Conservation (phyloP, 2,888 invertebrate genomes). For the Cylloceria caligata region DNA sequence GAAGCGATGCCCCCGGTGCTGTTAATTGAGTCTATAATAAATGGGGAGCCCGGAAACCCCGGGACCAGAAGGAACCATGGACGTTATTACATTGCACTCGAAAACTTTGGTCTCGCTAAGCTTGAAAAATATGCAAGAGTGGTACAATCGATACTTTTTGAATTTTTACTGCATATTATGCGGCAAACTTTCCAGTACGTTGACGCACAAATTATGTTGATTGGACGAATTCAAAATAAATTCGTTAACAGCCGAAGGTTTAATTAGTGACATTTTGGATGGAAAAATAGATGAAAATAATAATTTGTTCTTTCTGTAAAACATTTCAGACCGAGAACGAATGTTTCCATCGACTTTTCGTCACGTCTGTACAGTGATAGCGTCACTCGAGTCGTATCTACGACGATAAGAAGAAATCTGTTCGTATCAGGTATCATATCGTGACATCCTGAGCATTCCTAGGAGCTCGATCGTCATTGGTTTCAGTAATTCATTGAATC, state of each 20-base stretch:
- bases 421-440: neutral
- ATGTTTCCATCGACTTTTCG: neutral
- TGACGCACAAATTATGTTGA: neutral
- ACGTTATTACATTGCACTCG: slow-evolving; percentile 24
- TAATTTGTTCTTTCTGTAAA: neutral
- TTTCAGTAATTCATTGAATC: neutral
- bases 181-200: neutral
- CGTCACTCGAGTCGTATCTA: neutral
- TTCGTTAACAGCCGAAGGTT: too few relatives aligned
- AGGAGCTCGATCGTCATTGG: neutral
- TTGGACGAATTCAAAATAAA: neutral
- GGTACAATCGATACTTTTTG: neutral
- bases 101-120: neutral
- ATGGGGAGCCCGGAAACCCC: slow-evolving; percentile 31
- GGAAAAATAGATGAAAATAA: neutral
- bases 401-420: slow-evolving; percentile 14
- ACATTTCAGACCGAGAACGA: neutral
- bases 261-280: neutral
- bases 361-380: neutral
- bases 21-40: slow-evolving; percentile 38
- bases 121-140: neutral
- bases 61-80: slow-evolving; percentile 1
- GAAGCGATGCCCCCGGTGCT: slow-evolving; percentile 23
- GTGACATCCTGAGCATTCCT: neutral
- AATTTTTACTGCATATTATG: neutral